Evolutionary conservation across 2,797 vertebrate genomes (phyloP).

Genomic region (Sparus aurata): DNA sequence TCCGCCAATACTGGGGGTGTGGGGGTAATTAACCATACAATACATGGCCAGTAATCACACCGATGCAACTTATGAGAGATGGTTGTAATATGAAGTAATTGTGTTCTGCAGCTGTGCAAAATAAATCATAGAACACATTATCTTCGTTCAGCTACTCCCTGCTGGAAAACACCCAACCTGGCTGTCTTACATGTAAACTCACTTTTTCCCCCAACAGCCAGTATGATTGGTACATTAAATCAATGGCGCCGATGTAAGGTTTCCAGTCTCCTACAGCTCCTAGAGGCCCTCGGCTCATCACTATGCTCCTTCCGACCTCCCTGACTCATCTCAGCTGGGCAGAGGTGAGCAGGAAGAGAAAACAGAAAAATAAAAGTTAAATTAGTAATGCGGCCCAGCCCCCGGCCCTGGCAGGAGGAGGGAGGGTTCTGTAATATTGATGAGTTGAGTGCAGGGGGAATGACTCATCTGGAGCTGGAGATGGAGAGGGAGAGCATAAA

Average conservation of each 20-base stretch:
- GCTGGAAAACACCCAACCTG: not conserved
- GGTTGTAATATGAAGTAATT: not conserved
- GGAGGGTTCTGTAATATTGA: conserved; percentile 83
- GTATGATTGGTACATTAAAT: not conserved
- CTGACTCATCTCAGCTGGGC: conserved; percentile 29
- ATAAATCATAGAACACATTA: not conserved
- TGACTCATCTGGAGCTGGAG: conserved; percentile 74
- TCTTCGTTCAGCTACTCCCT: not conserved
- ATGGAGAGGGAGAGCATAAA: conserved; percentile 46
- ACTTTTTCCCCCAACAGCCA: not conserved
- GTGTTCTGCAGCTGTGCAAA: not conserved
- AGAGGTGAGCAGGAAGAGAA: conserved; percentile 57
- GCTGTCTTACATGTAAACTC: not conserved
- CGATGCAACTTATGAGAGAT: not conserved
- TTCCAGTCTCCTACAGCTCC: conserved; percentile 7
- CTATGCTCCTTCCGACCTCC: conserved; percentile 16
- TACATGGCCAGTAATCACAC: not conserved
- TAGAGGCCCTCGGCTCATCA: conserved; percentile 24
- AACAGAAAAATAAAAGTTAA: conserved; percentile 83
- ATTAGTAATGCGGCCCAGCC: conserved; percentile 82
- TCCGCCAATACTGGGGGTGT: not conserved
- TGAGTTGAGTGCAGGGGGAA: conserved; percentile 75
- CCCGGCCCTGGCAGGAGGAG: conserved; percentile 64
- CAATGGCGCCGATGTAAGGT: conserved; percentile 1
- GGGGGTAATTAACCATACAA: not conserved